Evolutionary conservation across 2,113 vertebrate species (phyloP), one percentile per base, ranked within the genome.

Genomic region (Lycocorax pyrrhopterus): DNA sequence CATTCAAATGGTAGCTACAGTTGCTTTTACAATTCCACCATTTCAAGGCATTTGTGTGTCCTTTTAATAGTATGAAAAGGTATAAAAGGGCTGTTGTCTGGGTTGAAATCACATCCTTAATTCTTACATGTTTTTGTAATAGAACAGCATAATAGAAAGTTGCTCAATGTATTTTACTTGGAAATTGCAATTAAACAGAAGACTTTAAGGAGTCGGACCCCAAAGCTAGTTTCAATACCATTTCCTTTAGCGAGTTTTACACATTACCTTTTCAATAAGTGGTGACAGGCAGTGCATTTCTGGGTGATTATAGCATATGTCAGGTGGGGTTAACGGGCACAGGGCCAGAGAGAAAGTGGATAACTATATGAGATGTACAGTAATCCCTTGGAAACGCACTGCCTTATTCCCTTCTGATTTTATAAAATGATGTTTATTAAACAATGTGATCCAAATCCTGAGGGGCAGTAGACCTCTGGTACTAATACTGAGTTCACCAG

Each of bases 231-330:
- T 96, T 97, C 94, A 93, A 37, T 96, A 87, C 66, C 51, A 47
- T 90, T 97, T 96, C 95, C 90, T 97, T 94, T 92, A 87, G 55
- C 21, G 6, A 97, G 73, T 95, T 97, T 96, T 95, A 75, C 83
- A 85, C 84, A 83, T 96, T 95, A 91, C 84, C 79, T 91, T 95
- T 93, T 90, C 92, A 96, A 75, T 95, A 95, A 94, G 91, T 96
- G 96, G 89, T 97, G 96, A 97, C 96, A 97, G 87, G 75, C 92
- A 84, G 89, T 94, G 87, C 94, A 97, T 97, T 97, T 96, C 94
- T 97, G 84, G 59, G 88, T 93, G 94, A 96, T 97, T 97, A 93
- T 96, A 90, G 76, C 87, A 92, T 94, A 73, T 91, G 94, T 94
- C 95, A 97, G 94, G 93, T 96, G 95, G 95, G 87, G 93, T 93